Evolutionary conservation across 2,888 invertebrate genomes (phyloP), one percentile per base, ranked within the genome.

Genomic region (Poecilus cupreus): DNA sequence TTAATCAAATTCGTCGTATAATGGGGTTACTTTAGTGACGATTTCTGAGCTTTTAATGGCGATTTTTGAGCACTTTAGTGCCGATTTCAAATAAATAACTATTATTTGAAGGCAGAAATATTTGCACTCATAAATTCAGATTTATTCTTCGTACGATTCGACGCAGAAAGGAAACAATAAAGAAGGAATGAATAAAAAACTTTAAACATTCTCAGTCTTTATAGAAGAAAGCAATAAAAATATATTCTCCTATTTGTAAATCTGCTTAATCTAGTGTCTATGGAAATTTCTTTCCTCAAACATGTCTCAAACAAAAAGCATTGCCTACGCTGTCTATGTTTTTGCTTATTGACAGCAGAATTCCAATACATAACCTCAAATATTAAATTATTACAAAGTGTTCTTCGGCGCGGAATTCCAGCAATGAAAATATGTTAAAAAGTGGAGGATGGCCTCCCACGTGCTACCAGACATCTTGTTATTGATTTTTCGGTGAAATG

Each of bases 401-500:
- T 60, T 26, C 13, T 22, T 26, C 0, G 24, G 10, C 2, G 13
- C 11, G 26, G 24, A 60, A 26, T 11, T 24, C 13, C 3, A n/a
- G 60, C 6, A 60, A 60, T 60, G 24, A 32, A 60, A 60, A 3
- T 26, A 60, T 60, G 60, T 60, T 60, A 26, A 60, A 60, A 60
- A 26, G 18, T 26, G 13, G 4, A 26, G 54, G 54, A 18, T 8
- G 6, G 54, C 20, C 46, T 16, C 72, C 72, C 72, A 72, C 72
- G 72, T 72, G 72, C n/a, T 43, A 2, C 22, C 46, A 43, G 46
- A 43, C 72, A 72, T 72, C 22, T 68, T 46, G 57, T 24, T 72
- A 80, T 80, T 80, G 80, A 80, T 80, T 80, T 80, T 79, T 51
- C 37, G 32, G 37, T 18, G 51, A 70, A 70, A 26, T 54, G 54